These are phyloP conservation scores for Orthosia incerta DNA, from an alignment of 2,888 invertebrate species.

Conservation along the genomic window DNA sequence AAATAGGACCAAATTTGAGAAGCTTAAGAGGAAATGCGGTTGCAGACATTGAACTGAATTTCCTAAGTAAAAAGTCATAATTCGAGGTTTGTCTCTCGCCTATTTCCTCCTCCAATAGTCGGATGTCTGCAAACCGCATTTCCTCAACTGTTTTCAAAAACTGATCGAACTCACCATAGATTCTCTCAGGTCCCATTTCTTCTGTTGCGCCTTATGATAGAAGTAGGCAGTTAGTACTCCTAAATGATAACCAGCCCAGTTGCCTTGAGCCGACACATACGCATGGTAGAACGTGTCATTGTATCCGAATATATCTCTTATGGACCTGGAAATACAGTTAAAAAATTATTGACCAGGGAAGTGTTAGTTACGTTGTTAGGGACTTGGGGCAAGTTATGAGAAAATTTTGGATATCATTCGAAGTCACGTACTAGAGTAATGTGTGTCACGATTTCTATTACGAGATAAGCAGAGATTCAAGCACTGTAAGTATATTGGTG, in stretches of 20 bases:
- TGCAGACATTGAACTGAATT: too few species aligned
- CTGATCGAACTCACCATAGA: conserved; percentile 77
- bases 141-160: neutral
- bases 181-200: conserved; percentile 84
- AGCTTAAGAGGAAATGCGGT: too few species aligned
- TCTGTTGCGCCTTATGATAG: conserved; percentile 84
- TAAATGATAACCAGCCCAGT: conserved; percentile 88
- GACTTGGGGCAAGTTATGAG: conserved; percentile 32
- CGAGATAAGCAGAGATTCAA: conserved; percentile 49
- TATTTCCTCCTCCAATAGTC: too few species aligned
- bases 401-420: conserved; percentile 48
- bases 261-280: conserved; percentile 88
- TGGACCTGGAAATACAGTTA: conserved; percentile 77
- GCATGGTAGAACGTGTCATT: conserved; percentile 89
- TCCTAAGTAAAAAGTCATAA: too few species aligned
- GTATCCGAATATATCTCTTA: conserved; percentile 87
- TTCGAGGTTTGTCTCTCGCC: too few species aligned
- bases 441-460: conserved; percentile 62
- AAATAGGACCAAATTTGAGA: too few species aligned
- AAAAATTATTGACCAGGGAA: neutral
- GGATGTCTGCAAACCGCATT: too few species aligned
- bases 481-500: conserved; percentile 39
- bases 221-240: conserved; percentile 88
- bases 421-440: conserved; percentile 61
- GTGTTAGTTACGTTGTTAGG: neutral